Base-by-base conservation (phyloP, 1,140 invertebrate species). In the Nephotettix cincticeps region DNA sequence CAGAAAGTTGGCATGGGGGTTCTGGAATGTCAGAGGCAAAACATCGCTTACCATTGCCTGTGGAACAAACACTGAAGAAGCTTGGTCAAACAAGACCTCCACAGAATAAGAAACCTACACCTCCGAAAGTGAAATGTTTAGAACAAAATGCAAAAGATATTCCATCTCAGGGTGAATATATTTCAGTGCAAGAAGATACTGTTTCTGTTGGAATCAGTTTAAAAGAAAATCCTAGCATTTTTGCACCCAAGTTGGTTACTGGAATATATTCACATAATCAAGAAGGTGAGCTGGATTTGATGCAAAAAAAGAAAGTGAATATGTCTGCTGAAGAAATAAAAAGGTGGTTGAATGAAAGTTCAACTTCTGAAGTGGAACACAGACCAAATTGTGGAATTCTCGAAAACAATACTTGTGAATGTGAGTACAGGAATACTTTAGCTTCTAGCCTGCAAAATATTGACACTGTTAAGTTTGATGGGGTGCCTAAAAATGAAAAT, bases 291-390 rank as follows among this genome's bases (percentile, higher is more conserved):
- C 30, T 72, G 11, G 64, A 67, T 66, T 63, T 72, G 54, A 29
- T 72, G 47, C 32, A 51, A 63, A 90, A 90, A 77, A 87, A 86
- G 17, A 87, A 89, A 75, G 86, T 90, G 0, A 90, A 89, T 71
- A 89, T 90, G 87, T 88, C 89, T 0, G 88, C 85, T 14, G 90
- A 91, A 75, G 87, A 90, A 76, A 90, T 90, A 61, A 87, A 90
- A 69, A 89, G 89, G 75, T 90, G 89, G 89, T 76, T 91, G 0
- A 87, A 87, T 67, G 88, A 90, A 70, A 87, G 85, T 73, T 72
- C 72, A 29, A 75, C 65, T 66, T 29, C 69, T n/a, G 74, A 70
- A 29, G 71, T 72, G 32, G 72, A 75, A 32, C 72, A 76, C 51
- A 65, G 56, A 19, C 71, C 75, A 66, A 71, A 74, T 28, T 77